phyloP scores from a whole-genome alignment of 2,888 invertebrate species.

The Agrochola lota region DNA sequence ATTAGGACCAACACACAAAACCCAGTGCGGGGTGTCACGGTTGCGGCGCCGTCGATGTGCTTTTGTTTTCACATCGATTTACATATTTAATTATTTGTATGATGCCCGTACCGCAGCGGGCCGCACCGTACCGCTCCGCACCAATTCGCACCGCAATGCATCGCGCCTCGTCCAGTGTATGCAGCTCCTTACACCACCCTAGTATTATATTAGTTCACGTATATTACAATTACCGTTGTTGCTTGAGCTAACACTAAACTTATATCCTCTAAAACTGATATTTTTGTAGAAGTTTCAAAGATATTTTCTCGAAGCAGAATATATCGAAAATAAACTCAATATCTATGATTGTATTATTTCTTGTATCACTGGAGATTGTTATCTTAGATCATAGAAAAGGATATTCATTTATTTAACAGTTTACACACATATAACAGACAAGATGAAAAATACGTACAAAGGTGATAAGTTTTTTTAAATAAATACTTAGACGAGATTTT shows the following conservation, averaged over 20 bases:
- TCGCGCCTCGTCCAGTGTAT: background rate
- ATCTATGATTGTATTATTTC: conserved; percentile 25
- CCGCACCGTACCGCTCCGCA: background rate
- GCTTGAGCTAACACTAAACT: conserved; percentile 19
- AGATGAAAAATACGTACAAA: too few species aligned
- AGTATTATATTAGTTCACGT: background rate
- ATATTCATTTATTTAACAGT: too few species aligned
- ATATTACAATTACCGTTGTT: conserved; percentile 11
- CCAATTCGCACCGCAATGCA: background rate
- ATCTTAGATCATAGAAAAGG: background rate
- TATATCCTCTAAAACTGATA: conserved; percentile 6
- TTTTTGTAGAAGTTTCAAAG: conserved; percentile 39
- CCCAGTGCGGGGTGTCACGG: background rate
- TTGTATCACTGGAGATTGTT: conserved; percentile 30
- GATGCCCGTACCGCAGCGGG: background rate
- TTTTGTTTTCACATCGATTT: background rate
- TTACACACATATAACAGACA: too few species aligned
- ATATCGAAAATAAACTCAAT: conserved; percentile 29
- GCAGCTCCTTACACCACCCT: background rate
- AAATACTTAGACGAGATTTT: too few species aligned
- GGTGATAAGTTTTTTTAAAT: background rate
- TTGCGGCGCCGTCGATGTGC: background rate
- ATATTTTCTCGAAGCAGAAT: conserved; percentile 25
- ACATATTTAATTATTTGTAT: background rate
- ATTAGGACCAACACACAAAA: background rate